Conservation (phyloP, 2,888 invertebrate genomes). For the Diaperis boleti region DNA sequence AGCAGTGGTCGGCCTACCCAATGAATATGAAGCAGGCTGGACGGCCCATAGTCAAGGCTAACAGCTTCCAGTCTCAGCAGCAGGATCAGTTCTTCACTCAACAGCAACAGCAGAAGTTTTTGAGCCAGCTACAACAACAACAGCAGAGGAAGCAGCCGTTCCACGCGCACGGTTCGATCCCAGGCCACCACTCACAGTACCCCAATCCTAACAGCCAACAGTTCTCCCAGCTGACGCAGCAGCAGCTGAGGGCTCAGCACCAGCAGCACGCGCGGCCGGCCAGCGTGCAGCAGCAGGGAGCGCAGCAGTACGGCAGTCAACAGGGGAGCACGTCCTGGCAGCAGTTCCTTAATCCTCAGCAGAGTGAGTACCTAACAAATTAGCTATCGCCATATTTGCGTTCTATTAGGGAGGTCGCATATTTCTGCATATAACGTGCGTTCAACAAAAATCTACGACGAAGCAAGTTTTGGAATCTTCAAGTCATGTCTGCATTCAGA, state of each 20-base stretch:
- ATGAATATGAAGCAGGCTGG: conserved; percentile 50
- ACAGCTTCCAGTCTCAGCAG: conserved; percentile 58
- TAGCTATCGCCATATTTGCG: no score
- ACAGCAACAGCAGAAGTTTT: conserved; percentile 58
- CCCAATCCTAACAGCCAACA: conserved; percentile 50
- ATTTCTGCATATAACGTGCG: no score
- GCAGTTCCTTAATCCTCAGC: conserved; percentile 56
- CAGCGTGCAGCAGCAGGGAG: conserved; percentile 61
- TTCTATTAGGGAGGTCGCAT: no score
- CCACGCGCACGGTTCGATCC: conserved; percentile 17
- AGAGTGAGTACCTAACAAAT: conserved; percentile 52
- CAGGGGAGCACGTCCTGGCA: conserved; percentile 54
- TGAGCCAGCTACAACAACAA: conserved; percentile 56
- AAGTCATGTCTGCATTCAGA: no score
- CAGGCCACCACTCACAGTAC: conserved; percentile 43
- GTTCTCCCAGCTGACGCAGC: conserved; percentile 55
- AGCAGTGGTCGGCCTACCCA: conserved; percentile 54
- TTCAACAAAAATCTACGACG: no score
- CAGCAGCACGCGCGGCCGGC: conserved; percentile 60
- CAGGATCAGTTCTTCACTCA: conserved; percentile 62
- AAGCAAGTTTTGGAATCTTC: no score
- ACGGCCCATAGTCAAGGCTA: conserved; percentile 72
- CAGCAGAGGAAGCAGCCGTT: conserved; percentile 42
- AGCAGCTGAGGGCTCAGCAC: conserved; percentile 61
- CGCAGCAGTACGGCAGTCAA: conserved; percentile 43